Base-by-base conservation (phyloP, 30 jellyfish, hydroid and myxozoan genomes). In the Pelagia noctiluca region DNA sequence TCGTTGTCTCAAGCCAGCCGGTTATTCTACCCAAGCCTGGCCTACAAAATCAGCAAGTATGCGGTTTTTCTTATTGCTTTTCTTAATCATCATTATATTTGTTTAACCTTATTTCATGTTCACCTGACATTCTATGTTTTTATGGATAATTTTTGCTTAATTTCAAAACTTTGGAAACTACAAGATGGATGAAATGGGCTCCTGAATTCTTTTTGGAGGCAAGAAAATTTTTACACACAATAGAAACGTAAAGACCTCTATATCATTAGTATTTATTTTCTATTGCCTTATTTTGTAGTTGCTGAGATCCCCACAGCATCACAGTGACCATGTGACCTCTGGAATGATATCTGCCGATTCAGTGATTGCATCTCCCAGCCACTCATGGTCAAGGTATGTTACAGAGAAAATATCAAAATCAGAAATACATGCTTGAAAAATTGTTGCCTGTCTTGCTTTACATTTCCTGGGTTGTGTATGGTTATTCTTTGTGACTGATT, bases 21-120 rank as follows among this genome's bases (percentile, higher is more conserved):
- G 53, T 85, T 60, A 49, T 91, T 34, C 72, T 91, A 23, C 98
- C 98, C 28, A 91, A 91, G 76, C 82, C 88, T 28, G 83, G 65
- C 16, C 28, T 75, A 26, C 94, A 80, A 63, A 72, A 35, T 63
- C 65, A 87, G 70, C 66, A 80, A 53, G 85, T 88, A 29, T 11
- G 71, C 26, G 33, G 50, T 0, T 0, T 24, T 2, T 26, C 23
- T 22, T 1, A 25, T 50, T 52, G 63, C 80, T 60, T 18, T 30
- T 78, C 36, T 68, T 36, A 30, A 7, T 32, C 19, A 31, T 0
- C 22, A 28, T 8, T 16, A 4, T 47, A 47, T 25, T n/a, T n/a
- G n/a, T n/a, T n/a, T n/a, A 3, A 19, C 32, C 69, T 2, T 2
- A 33, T 2, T 3, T 2, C 11, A 2, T 47, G 61, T 19, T 8